Evolutionary conservation across 1,140 invertebrate genomes (phyloP).

Genomic region (Drosophila micromelanica): DNA sequence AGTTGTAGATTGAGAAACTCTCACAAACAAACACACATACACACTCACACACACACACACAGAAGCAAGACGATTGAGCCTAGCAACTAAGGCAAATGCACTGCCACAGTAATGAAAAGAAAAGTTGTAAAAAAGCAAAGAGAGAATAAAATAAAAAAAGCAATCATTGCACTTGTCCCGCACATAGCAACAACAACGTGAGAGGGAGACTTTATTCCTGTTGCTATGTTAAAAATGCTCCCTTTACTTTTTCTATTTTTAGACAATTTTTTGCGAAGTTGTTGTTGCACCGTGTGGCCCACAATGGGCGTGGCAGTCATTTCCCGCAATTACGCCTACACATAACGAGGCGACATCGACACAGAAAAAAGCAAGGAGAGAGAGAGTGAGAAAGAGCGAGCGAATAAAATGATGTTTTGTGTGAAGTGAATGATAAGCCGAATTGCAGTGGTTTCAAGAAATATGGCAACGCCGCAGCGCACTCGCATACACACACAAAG

Average conservation of each 20-base stretch:
- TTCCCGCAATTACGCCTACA: conserved; percentile 79
- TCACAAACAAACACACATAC: neutral
- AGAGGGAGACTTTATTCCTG: conserved; percentile 40
- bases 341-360: conserved; percentile 34
- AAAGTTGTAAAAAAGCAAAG: conserved; percentile 59
- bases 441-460: conserved; percentile 27
- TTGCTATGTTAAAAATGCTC: conserved; percentile 48
- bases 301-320: conserved; percentile 79
- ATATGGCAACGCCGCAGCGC: conserved; percentile 33
- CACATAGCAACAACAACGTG: conserved; percentile 28
- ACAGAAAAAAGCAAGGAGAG: neutral
- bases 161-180: conserved; percentile 76
- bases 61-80: conserved; percentile 57
- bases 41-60: conserved; percentile 33
- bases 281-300: conserved; percentile 48
- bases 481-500: conserved; percentile 10
- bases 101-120: conserved; percentile 59
- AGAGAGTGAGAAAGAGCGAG: conserved; percentile 3
- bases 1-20: conserved; percentile 1
- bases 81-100: conserved; percentile 61
- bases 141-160: conserved; percentile 45
- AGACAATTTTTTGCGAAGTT: conserved; percentile 23
- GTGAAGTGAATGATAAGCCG: conserved; percentile 38
- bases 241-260: conserved; percentile 19
- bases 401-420: conserved; percentile 22